Base-by-base conservation (phyloP, 2,888 invertebrate genomes). In the Diarsia mendica region DNA sequence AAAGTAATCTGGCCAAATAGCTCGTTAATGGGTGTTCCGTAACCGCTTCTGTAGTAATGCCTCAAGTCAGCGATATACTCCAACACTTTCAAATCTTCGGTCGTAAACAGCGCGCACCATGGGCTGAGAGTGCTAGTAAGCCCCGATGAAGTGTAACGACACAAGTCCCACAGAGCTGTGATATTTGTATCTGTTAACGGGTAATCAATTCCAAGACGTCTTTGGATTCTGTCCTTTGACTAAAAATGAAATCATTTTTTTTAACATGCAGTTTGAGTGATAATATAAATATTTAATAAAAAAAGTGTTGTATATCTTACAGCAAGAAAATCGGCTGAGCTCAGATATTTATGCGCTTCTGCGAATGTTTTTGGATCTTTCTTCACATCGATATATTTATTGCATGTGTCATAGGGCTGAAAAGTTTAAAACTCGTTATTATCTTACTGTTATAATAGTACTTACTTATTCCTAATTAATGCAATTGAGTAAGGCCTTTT, bases 21-120 rank as follows among this genome's bases (percentile, higher is more conserved):
- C 23, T 95, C 93, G 86, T 97, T 98, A 51, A 97, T 93, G n/a
- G 96, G 93, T 4, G 88, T 85, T 13, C 95, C 95, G 72, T 96
- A 94, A 64, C 95, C 93, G 79, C 93, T 94, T 83, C 96, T 97
- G 89, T 98, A 98, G 90, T 97, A 98, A 89, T 97, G 97, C 85
- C 97, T 96, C 65, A 98, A 92, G 93, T 98, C 98, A 85, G 98
- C 97, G 8, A 96, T 95, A 88, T 98, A 98, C 91, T 98, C 98
- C 81, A 98, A 88, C 15, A 98, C 94, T 89, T 97, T 96, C 18
- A 98, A 95, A 88, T 98, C 98, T 46, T 97, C 96, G 69, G 97
- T 97, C 60, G 97, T 97, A 90, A 98, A 98, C 46, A 97, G 93
- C 18, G 97, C 97, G 90, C 98, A 98, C 98, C 98, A 98, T 10